Evolutionary conservation across 2,888 invertebrate species (phyloP).

Genomic region (Rhogogaster chlorosoma): DNA sequence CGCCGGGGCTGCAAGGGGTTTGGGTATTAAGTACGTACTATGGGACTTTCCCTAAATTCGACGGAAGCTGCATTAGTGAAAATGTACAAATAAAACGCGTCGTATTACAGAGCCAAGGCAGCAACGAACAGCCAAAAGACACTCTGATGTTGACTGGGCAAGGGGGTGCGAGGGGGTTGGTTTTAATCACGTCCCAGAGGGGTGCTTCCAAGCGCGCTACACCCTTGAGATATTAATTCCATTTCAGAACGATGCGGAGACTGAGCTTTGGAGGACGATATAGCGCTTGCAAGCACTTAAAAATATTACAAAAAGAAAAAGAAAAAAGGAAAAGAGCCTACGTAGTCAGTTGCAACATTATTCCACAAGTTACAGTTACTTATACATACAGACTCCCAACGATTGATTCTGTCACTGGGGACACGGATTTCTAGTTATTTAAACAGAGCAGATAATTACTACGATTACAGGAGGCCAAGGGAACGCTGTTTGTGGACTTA

Average conservation of each 20-base stretch:
- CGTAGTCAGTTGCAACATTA: not conserved
- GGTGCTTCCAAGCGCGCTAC: conserved; percentile 29
- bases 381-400: not conserved
- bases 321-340: not conserved
- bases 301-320: not conserved
- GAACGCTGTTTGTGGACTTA: not conserved
- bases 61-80: conserved; percentile 7
- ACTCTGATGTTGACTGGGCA: not conserved
- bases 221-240: conserved; percentile 49
- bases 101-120: not conserved
- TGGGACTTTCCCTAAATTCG: not conserved
- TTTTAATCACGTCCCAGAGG: conserved; percentile 47
- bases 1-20: not conserved
- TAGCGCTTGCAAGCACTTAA: not conserved
- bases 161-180: not conserved
- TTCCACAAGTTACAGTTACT: no score
- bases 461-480: not conserved
- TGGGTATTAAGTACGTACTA: not conserved
- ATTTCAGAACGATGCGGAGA: conserved; percentile 24
- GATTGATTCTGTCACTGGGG: not conserved
- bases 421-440: not conserved
- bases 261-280: not conserved
- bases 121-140: conserved; percentile 29
- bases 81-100: conserved; percentile 29
- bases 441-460: not conserved